These are phyloP conservation scores for Macrocentrus cingulum DNA, from an alignment of 1,140 invertebrate species.

Conservation along the genomic window DNA sequence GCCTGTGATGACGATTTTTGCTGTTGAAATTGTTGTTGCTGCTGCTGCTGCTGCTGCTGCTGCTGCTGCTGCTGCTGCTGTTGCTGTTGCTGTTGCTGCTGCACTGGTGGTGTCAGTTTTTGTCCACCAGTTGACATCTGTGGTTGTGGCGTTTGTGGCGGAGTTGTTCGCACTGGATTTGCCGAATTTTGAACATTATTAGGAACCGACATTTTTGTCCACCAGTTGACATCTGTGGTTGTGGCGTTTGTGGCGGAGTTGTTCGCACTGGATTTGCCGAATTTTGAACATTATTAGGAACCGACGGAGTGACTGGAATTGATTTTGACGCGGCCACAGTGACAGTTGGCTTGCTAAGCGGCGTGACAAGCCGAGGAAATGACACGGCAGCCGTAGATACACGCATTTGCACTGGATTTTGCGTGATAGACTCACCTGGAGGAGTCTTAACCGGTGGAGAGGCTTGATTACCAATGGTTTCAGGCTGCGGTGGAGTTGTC, in stretches of 20 bases:
- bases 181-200: slow-evolving; percentile 29
- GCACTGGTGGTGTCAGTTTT: slow-evolving; percentile 33
- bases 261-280: slow-evolving; percentile 19
- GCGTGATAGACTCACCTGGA: background rate
- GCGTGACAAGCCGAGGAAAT: slow-evolving; percentile 30
- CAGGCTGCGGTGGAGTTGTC: slow-evolving; percentile 14
- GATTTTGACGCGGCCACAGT: slow-evolving; percentile 33
- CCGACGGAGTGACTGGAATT: slow-evolving; percentile 34
- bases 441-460: slow-evolving; percentile 3
- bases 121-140: slow-evolving; percentile 37
- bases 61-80: slow-evolving; percentile 23
- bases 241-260: slow-evolving; percentile 21
- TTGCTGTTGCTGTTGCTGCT: slow-evolving; percentile 31
- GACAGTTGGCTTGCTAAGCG: slow-evolving; percentile 38
- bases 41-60: too few species aligned
- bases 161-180: slow-evolving; percentile 11
- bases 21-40: too few species aligned
- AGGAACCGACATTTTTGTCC: slow-evolving; percentile 29
- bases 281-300: slow-evolving; percentile 28
- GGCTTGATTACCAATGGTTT: background rate
- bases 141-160: slow-evolving; percentile 24
- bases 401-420: slow-evolving; percentile 27
- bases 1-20: slow-evolving; percentile 23
- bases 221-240: slow-evolving; percentile 46
- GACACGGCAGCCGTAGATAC: slow-evolving; percentile 30